These are phyloP conservation scores for Podilymbus podiceps DNA, from an alignment of 2,113 vertebrate species.

Conservation along the genomic window DNA sequence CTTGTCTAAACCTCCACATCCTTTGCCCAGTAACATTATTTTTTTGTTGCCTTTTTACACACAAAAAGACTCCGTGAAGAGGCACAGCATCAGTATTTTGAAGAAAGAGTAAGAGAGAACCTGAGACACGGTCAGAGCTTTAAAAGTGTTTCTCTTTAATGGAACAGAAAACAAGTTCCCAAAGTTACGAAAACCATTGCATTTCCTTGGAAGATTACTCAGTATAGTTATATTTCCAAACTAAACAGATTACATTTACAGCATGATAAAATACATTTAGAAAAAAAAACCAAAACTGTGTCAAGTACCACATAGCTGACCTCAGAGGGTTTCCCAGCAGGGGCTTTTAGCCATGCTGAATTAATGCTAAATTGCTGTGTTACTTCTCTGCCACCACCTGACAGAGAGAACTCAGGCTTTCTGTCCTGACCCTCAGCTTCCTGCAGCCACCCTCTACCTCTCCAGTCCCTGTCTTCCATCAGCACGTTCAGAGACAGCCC, in stretches of 20 bases:
- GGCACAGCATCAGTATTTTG: rapidly evolving
- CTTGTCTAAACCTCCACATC: neutral
- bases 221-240: neutral
- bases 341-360: neutral
- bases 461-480: neutral
- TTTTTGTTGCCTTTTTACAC: neutral
- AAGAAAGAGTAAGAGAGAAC: neutral
- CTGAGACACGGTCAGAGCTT: neutral
- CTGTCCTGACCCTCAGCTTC: neutral
- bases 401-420: neutral
- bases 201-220: neutral
- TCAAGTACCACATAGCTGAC: neutral
- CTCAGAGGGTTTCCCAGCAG: neutral
- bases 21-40: neutral
- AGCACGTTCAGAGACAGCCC: neutral
- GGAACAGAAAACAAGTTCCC: neutral
- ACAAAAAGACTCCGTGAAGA: neutral
- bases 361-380: neutral
- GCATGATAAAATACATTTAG: neutral
- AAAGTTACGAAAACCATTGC: neutral
- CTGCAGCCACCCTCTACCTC: neutral
- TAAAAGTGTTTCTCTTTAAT: neutral
- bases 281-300: neutral
- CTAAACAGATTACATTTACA: neutral
- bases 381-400: neutral